Conservation (phyloP, 2,797 vertebrate species). For the Botia kubotai region DNA sequence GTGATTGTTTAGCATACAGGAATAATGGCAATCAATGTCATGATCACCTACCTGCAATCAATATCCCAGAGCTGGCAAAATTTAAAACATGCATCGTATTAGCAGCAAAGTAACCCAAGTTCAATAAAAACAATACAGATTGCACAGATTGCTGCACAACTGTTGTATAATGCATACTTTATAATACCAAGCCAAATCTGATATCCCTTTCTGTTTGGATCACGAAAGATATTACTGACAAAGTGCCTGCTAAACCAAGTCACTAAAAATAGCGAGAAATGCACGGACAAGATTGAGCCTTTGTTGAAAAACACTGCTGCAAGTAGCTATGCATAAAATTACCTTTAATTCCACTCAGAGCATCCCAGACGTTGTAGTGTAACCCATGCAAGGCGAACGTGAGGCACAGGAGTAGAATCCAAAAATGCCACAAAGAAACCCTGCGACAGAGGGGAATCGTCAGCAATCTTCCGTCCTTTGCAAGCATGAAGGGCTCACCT, state of each 20-base stretch:
- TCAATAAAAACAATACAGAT: background rate
- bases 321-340: conserved; percentile 43
- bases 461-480: background rate
- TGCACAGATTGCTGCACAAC: background rate
- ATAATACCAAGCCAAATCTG: conserved; percentile 15
- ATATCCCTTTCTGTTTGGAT: conserved; percentile 1
- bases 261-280: background rate
- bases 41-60: background rate
- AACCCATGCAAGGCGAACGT: conserved; percentile 49
- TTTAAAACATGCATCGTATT: background rate
- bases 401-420: conserved; percentile 59
- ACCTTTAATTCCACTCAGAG: conserved; percentile 70
- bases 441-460: conserved; percentile 48
- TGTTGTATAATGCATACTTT: conserved; percentile 3
- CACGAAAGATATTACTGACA: conserved; percentile 20
- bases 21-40: background rate
- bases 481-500: conserved; percentile 33
- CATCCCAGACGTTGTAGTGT: conserved; percentile 62
- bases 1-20: background rate
- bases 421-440: conserved; percentile 32
- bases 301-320: conserved; percentile 47
- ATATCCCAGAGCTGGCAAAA: background rate
- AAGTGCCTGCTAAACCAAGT: conserved; percentile 15
- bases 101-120: background rate
- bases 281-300: conserved; percentile 40